Evolutionary conservation across 2,113 vertebrate species (phyloP).

Genomic region (Fukomys damarensis): DNA sequence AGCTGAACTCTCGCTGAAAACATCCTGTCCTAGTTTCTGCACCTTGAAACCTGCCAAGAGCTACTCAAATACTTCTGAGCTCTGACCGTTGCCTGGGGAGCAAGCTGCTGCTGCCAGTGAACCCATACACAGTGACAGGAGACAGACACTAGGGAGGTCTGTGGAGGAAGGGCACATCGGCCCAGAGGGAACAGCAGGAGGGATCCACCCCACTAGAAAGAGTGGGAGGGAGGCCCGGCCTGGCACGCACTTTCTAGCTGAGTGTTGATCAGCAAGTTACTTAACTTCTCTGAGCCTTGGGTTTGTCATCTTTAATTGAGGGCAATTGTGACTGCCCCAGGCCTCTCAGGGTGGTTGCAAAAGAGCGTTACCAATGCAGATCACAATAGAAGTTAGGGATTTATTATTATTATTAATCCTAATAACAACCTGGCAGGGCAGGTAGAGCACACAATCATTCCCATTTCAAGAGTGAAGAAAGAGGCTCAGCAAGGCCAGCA

Average conservation of each 20-base stretch:
- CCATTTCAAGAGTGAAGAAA: constrained; percentile 15
- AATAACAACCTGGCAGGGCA: constrained; percentile 2
- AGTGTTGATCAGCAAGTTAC: neutral
- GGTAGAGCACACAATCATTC: neutral
- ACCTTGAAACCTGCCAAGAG: neutral
- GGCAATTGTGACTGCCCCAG: constrained; percentile 10
- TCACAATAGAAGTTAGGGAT: neutral
- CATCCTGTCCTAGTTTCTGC: neutral
- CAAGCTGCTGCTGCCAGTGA: neutral
- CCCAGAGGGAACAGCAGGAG: neutral
- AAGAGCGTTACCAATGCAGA: constrained; percentile 4
- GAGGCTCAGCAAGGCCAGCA: neutral
- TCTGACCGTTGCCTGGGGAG: neutral
- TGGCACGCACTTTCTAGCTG: neutral
- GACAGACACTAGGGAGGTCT: neutral
- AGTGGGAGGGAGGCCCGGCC: neutral
- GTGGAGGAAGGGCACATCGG: too few species aligned
- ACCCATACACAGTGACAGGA: neutral
- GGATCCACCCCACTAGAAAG: accelerated
- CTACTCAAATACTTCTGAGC: neutral
- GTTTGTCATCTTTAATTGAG: constrained; percentile 61
- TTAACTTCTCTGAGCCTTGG: constrained; percentile 17
- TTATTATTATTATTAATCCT: constrained; percentile 35
- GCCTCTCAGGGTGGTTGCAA: neutral
- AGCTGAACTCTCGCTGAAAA: neutral